phyloP scores from a whole-genome alignment of 2,888 invertebrate species.

The Hymenopus coronatus region DNA sequence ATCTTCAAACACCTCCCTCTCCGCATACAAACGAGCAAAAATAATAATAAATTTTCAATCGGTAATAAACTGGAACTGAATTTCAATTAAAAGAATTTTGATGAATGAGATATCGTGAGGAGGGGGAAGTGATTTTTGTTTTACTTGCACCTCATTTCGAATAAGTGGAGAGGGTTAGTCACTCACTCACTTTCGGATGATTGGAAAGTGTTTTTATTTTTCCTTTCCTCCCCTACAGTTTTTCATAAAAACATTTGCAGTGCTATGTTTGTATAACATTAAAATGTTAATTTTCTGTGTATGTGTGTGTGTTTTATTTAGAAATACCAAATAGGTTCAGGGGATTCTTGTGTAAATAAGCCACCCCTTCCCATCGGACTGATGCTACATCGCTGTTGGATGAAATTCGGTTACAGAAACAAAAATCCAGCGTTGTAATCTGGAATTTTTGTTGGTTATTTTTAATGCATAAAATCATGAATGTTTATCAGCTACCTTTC shows the following conservation, averaged over 20 bases:
- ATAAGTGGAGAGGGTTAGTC: neutral
- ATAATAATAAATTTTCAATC: neutral
- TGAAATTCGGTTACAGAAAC: neutral
- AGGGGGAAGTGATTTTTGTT: neutral
- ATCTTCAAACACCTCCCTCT: neutral
- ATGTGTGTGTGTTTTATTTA: neutral
- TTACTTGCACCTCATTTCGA: neutral
- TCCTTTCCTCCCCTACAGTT: neutral
- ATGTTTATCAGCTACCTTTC: neutral
- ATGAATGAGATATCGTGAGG: neutral
- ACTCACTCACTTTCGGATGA: neutral
- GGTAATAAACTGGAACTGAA: neutral
- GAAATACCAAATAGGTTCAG: neutral
- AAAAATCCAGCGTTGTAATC: neutral
- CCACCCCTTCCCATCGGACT: neutral
- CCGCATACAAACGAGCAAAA: neutral
- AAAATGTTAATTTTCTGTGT: neutral
- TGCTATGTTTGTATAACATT: neutral
- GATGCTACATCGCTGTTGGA: neutral
- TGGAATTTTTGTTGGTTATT: neutral
- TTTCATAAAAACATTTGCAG: neutral
- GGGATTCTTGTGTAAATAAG: neutral
- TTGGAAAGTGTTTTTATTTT: neutral
- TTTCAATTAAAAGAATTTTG: neutral
- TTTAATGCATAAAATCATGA: neutral